Evolutionary conservation across 2,888 invertebrate genomes (phyloP).

Genomic region (Halocaridina rubra): DNA sequence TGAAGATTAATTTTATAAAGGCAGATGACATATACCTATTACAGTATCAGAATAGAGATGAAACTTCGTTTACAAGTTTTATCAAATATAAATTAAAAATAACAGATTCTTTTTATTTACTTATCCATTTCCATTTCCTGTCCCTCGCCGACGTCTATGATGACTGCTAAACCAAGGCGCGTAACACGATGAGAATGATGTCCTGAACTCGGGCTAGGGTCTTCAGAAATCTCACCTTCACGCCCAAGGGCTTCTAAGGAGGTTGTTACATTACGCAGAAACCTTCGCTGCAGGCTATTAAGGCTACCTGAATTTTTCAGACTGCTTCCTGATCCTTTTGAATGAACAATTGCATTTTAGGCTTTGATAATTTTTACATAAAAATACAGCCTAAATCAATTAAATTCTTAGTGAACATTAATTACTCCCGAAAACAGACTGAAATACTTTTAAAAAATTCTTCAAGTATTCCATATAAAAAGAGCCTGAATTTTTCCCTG

Average conservation of each 20-base stretch:
- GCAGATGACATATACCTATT: no score
- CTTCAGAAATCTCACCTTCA: slow-evolving; percentile 55
- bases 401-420: no score
- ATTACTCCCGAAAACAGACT: no score
- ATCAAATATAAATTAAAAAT: no score
- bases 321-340: slow-evolving; percentile 54
- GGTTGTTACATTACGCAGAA: slow-evolving; percentile 72
- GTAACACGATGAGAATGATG: slow-evolving; percentile 66
- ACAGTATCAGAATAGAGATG: no score
- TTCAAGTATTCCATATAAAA: no score
- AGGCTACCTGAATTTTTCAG: slow-evolving; percentile 69
- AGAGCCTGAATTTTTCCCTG: no score
- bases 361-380: no score
- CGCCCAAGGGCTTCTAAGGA: slow-evolving; percentile 70
- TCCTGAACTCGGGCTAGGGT: neutral
- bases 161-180: slow-evolving; percentile 77
- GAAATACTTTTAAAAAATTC: neutral
- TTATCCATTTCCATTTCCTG: slow-evolving; percentile 70
- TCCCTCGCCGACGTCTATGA: slow-evolving; percentile 70
- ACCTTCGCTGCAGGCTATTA: slow-evolving; percentile 73
- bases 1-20: neutral
- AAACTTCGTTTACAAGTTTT: no score
- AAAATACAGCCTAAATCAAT: no score
- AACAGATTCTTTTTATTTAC: no score
- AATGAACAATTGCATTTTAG: neutral